These are phyloP conservation scores for Drosophila maculinotata DNA, from an alignment of 2,888 invertebrate species.

Conservation along the genomic window DNA sequence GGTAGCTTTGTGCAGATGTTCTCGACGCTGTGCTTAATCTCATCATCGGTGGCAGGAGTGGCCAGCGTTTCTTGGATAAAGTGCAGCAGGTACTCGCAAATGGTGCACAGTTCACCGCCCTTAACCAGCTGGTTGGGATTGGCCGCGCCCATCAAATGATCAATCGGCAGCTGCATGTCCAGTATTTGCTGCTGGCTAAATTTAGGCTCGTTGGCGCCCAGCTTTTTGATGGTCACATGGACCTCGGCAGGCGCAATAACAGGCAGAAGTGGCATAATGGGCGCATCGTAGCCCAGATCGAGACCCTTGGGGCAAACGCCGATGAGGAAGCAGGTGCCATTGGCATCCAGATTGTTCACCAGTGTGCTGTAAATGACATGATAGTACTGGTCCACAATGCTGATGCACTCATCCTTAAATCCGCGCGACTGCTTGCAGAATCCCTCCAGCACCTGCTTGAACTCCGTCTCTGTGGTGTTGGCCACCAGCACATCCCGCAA, in stretches of 20 bases:
- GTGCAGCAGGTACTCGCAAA: conserved; percentile 94
- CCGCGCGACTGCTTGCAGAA: conserved; percentile 92
- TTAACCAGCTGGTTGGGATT: conserved; percentile 76
- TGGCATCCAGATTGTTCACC: conserved; percentile 89
- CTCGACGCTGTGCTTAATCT: conserved; percentile 89
- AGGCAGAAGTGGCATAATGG: conserved; percentile 88
- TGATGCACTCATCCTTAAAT: conserved; percentile 91
- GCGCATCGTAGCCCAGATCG: conserved; percentile 61
- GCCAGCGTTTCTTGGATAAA: conserved; percentile 91
- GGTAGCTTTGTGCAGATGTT: conserved; percentile 90
- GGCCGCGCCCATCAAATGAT: conserved; percentile 85
- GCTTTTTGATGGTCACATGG: conserved; percentile 77
- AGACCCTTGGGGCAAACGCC: conserved; percentile 85
- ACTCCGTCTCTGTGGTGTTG: conserved; percentile 94
- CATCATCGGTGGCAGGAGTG: conserved; percentile 88
- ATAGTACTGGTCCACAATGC: conserved; percentile 92
- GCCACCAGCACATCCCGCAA: conserved; percentile 92
- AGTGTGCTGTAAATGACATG: conserved; percentile 90
- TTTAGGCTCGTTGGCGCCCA: conserved; percentile 82
- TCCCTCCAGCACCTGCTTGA: conserved; percentile 91
- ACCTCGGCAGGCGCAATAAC: conserved; percentile 85
- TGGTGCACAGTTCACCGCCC: conserved; percentile 88
- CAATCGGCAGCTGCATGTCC: conserved; percentile 86
- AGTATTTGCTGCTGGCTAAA: conserved; percentile 81
- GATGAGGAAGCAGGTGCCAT: conserved; percentile 89